Percentiles rank a stretch among this genome's conserved stretches.
These are phyloP conservation scores for Chalcis sispes DNA, from an alignment of 2,888 invertebrate species.

Conservation along the genomic window DNA sequence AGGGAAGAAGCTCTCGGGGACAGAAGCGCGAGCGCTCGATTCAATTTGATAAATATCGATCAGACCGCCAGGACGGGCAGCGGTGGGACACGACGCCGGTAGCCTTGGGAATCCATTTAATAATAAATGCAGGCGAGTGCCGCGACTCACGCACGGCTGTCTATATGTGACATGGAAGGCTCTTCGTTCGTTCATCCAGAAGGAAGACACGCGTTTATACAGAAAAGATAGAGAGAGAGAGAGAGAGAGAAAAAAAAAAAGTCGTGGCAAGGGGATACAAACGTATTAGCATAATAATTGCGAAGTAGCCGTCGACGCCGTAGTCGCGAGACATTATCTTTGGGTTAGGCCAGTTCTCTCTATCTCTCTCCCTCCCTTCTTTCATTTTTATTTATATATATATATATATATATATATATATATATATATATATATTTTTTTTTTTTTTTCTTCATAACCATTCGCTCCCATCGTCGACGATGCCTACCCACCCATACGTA, in stretches of 20 bases:
- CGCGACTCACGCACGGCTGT: background rate
- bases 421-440: no score
- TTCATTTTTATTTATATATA: no score
- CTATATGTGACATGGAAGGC: no score
- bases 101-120: constrained; percentile 72
- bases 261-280: constrained; percentile 56
- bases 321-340: background rate
- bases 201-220: background rate
- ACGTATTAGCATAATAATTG: constrained; percentile 73
- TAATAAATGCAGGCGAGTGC: constrained; percentile 63
- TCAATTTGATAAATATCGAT: constrained; percentile 72
- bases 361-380: constrained; percentile 3
- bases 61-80: constrained; percentile 46
- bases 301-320: constrained; percentile 54
- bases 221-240: constrained; percentile 7
- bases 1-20: background rate
- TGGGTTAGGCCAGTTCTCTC: background rate
- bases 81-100: background rate
- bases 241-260: constrained; percentile 46
- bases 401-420: no score
- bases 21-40: constrained; percentile 50
- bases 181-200: no score
- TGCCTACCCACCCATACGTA: background rate
- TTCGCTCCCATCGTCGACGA: no score
- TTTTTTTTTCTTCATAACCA: no score